Evolutionary conservation across 2,888 invertebrate species (phyloP), one percentile per base, ranked within the genome.

Genomic region (Drosophila algonquin): DNA sequence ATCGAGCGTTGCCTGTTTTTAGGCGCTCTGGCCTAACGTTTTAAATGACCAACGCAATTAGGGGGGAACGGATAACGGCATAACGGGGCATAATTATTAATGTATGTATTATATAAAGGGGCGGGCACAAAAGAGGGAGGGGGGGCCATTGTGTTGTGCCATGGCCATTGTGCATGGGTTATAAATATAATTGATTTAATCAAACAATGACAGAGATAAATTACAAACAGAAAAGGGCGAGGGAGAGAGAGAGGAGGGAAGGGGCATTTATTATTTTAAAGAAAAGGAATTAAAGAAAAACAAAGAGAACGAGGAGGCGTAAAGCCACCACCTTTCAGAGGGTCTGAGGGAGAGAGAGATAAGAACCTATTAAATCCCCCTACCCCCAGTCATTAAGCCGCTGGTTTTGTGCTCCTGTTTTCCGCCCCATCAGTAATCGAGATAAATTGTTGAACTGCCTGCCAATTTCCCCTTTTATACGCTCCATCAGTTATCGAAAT

Each of bases 21-120:
- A 18, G 57, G 21, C 24, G 12, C 58, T 57, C 18, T 59, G 63
- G 67, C 81, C 72, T 72, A 75, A 58, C 63, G 73, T 73, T 75
- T 59, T 59, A 80, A 81, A 80, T 83, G 83, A 65, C 79, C 74
- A 76, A 80, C 74, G 83, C 73, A 79, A 82, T 83, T 82, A 83
- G 80, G 75, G 75, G 63, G 63, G 65, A 65, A 63, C 35, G 27
- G 32, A 40, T 40, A 40, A 40, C 40, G 67, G 75, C 64, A 71
- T 75, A 79, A 79, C 40, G 67, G 75, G 67, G 75, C 64, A 71
- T 75, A 79, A 79, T 77, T 73, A 68, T 61, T 32, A n/a, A 40
- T 40, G n/a, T 40, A 40, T 40, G 40, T 40, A 40, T n/a, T 40
- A 30, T 8, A 30, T 7, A 7, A 8, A 7, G 27, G 27, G 30